phyloP scores from a whole-genome alignment of 2,113 vertebrate genomes.

The Theropithecus gelada region DNA sequence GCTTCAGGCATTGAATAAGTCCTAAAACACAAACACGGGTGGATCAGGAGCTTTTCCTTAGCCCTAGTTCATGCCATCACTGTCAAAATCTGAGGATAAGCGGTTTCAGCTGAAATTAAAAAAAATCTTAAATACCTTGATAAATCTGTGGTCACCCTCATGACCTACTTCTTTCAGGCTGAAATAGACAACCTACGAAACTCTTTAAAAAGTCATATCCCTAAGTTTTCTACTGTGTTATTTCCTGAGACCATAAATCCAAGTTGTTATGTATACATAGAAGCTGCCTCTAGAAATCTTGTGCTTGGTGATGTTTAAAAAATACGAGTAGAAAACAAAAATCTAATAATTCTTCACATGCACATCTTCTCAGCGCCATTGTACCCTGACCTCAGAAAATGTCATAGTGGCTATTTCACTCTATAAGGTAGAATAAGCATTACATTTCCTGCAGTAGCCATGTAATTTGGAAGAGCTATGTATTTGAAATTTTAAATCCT shows the following conservation, averaged over 20 bases:
- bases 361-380: neutral
- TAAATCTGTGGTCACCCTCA: constrained; percentile 66
- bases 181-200: constrained; percentile 63
- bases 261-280: constrained; percentile 34
- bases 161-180: constrained; percentile 69
- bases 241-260: constrained; percentile 59
- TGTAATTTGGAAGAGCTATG: neutral
- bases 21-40: neutral
- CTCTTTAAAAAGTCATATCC: constrained; percentile 42
- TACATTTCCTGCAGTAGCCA: neutral
- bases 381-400: constrained; percentile 1
- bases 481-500: constrained; percentile 31
- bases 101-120: neutral
- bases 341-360: neutral
- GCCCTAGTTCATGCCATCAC: neutral
- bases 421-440: neutral
- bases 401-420: neutral
- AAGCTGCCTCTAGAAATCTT: constrained; percentile 47
- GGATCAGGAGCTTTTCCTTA: neutral
- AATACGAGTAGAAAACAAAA: constrained; percentile 56
- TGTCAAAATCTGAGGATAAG: constrained; percentile 46
- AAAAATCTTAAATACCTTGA: constrained; percentile 62
- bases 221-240: constrained; percentile 56
- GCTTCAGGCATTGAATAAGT: constrained; percentile 17
- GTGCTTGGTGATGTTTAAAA: constrained; percentile 29